These are phyloP conservation scores for Cyclargus thomasi DNA, from an alignment of 1,140 invertebrate genomes.

Conservation along the genomic window DNA sequence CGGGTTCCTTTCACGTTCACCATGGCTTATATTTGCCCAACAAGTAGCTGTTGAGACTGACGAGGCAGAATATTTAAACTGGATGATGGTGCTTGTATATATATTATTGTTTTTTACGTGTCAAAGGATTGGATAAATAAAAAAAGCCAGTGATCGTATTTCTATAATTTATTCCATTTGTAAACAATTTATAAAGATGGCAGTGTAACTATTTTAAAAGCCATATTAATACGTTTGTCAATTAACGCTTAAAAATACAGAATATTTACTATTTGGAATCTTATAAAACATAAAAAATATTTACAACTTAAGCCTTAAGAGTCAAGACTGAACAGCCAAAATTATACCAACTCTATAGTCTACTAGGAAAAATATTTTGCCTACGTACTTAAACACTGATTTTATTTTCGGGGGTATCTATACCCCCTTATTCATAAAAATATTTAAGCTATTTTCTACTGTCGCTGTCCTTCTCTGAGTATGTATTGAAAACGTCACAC, in stretches of 20 bases:
- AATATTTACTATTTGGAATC: constrained; percentile 8
- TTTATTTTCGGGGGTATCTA: neutral
- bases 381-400: neutral
- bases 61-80: no score
- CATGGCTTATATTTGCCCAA: no score
- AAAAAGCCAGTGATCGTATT: neutral
- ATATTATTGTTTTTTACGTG: no score
- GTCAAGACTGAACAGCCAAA: constrained; percentile 5
- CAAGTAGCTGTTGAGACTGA: no score
- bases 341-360: neutral
- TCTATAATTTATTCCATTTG: constrained; percentile 8
- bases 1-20: no score
- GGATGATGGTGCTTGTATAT: no score
- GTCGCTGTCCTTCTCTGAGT: no score
- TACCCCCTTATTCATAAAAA: no score
- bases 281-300: constrained; percentile 4
- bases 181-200: constrained; percentile 12
- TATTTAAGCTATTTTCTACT: no score
- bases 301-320: constrained; percentile 5
- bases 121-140: neutral
- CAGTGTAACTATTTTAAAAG: constrained; percentile 10
- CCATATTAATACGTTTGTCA: neutral
- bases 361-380: constrained; percentile 16
- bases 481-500: no score
- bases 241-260: neutral